phyloP scores from a whole-genome alignment of 2,888 invertebrate genomes.

The Ophonus ardosiacus region DNA sequence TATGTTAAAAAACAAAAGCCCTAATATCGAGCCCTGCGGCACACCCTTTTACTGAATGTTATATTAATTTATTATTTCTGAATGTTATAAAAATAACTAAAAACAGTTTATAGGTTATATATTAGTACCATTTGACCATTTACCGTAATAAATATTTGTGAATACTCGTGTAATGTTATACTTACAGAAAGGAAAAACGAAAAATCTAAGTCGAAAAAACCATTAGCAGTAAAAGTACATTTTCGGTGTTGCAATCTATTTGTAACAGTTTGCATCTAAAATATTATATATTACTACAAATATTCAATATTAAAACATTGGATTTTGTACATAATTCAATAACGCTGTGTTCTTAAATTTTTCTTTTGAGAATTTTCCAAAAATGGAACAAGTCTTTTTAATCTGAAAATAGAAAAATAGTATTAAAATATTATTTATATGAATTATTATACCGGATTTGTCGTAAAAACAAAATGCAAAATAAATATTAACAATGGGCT shows the following conservation, averaged over 20 bases:
- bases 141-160: too few relatives aligned
- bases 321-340: background rate
- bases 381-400: background rate
- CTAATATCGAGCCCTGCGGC: background rate
- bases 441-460: background rate
- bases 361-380: background rate
- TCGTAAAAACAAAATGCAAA: background rate
- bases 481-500: background rate
- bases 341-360: background rate
- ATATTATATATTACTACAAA: background rate
- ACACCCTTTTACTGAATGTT: too few relatives aligned
- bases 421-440: background rate
- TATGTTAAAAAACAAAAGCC: background rate
- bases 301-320: background rate
- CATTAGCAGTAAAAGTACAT: background rate
- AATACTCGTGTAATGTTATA: background rate
- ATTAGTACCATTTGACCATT: too few relatives aligned
- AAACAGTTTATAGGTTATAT: too few relatives aligned
- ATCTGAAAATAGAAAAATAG: conserved; percentile 4
- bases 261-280: background rate
- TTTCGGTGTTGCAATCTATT: background rate
- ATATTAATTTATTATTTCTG: too few relatives aligned
- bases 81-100: too few relatives aligned
- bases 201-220: background rate
- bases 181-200: conserved; percentile 1